A percentile compares a stretch with the other conserved stretches of the same genome.
These are phyloP conservation scores for Orestias chungarensis DNA, from an alignment of 2,797 vertebrate species.

Conservation along the genomic window DNA sequence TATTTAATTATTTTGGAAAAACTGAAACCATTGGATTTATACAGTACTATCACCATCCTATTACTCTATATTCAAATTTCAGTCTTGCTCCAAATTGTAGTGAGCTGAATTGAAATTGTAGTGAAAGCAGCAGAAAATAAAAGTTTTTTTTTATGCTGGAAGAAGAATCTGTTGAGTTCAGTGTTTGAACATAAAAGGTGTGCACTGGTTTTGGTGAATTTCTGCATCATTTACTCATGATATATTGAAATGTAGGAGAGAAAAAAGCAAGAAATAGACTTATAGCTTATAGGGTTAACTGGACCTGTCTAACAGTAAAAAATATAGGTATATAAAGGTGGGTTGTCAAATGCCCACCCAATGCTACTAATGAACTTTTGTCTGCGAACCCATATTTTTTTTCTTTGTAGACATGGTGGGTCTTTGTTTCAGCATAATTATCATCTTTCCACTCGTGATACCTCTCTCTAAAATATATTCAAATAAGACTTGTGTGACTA, in stretches of 20 bases:
- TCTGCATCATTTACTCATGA: not conserved
- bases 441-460: slow-evolving; percentile 2
- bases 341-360: not conserved
- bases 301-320: no score
- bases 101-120: no score
- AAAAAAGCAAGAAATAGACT: slow-evolving; percentile 6
- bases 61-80: not conserved
- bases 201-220: not conserved
- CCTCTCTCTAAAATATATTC: slow-evolving; percentile 11
- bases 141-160: not conserved
- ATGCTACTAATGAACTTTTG: not conserved
- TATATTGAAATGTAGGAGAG: slow-evolving; percentile 2
- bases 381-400: not conserved
- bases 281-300: no score
- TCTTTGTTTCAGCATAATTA: slow-evolving; percentile 9
- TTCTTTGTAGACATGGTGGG: not conserved
- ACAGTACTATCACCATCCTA: not conserved
- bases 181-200: not conserved
- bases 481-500: slow-evolving; percentile 33
- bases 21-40: not conserved
- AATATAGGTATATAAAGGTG: not conserved
- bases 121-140: no score
- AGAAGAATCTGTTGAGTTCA: not conserved
- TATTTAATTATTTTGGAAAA: not conserved
- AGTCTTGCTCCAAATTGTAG: no score